These are phyloP conservation scores for Scrobipalpa costella DNA, from an alignment of 2,888 invertebrate species.

Conservation along the genomic window DNA sequence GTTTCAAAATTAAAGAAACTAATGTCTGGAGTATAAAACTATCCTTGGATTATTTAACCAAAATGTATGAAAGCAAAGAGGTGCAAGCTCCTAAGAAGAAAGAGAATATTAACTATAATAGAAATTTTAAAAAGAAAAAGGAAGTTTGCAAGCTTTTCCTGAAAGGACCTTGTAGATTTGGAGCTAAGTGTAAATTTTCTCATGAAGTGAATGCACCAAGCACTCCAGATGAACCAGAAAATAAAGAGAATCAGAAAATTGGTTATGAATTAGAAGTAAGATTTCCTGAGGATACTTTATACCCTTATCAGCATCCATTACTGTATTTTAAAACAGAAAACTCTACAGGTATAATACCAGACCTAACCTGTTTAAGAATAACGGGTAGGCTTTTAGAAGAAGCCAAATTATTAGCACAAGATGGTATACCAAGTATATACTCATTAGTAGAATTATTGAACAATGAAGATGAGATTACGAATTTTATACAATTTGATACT, in stretches of 20 bases:
- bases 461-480: constrained; percentile 84
- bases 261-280: constrained; percentile 87
- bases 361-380: constrained; percentile 83
- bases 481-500: constrained; percentile 80
- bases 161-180: constrained; percentile 86
- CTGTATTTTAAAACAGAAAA: constrained; percentile 85
- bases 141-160: constrained; percentile 84
- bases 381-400: constrained; percentile 85
- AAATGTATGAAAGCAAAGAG: constrained; percentile 77
- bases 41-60: constrained; percentile 84
- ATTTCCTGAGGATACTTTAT: constrained; percentile 85
- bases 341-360: constrained; percentile 81
- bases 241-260: constrained; percentile 60
- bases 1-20: constrained; percentile 85
- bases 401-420: constrained; percentile 82
- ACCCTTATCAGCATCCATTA: constrained; percentile 88
- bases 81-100: constrained; percentile 66
- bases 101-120: constrained; percentile 63
- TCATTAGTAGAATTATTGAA: constrained; percentile 86
- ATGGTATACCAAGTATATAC: constrained; percentile 87
- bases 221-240: constrained; percentile 44
- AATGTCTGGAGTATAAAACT: constrained; percentile 88
- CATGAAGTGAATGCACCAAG: constrained; percentile 80
- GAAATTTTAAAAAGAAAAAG: constrained; percentile 74
- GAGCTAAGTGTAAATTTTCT: constrained; percentile 87